Base-by-base conservation (phyloP, 2,888 invertebrate species). In the Polietes domitor region DNA sequence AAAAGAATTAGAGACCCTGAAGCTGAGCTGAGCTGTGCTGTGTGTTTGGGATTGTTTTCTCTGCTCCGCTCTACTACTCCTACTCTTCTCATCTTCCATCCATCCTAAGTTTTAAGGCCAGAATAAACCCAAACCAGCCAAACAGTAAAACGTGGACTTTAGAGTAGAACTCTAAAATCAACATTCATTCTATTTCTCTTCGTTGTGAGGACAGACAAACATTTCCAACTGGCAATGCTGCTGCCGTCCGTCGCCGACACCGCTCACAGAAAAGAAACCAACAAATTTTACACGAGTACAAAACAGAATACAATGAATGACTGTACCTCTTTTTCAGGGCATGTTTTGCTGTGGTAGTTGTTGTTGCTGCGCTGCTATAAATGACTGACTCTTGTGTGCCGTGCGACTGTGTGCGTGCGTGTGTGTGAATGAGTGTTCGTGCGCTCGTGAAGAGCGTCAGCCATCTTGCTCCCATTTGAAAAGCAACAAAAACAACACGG, bases 381-480 rank as follows among this genome's bases (percentile, higher is more conserved):
- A 61, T 41, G 32, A 21, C 2, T 65, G 65, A 53, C 53, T 53
- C 19, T 53, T 53, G 53, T 1, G 19, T 24, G 21, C 24, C 24
- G 58, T 58, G 32, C n/a, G 15, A 3, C n/a, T 4, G 32, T 32
- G 63, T 17, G 17, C 15, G 32, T 63, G 53, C 19, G 26, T 58
- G 61, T 61, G 61, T 65, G 63, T 32, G 19, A n/a, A n/a, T n/a
- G n/a, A n/a, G n/a, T n/a, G n/a, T n/a, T n/a, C n/a, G n/a, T n/a
- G n/a, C n/a, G n/a, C n/a, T n/a, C 41, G 17, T 19, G 43, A 90
- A 89, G 90, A 88, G 88, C 89, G 88, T 81, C 81, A 81, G 90
- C 88, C 89, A 89, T 88, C 89, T 88, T 90, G 90, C 90, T 89
- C 89, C 87, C 89, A 86, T 85, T 85, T 86, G 80, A 83, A 78